These are phyloP conservation scores for Leptocoma aspasia DNA, from an alignment of 2,113 vertebrate species.

Conservation along the genomic window DNA sequence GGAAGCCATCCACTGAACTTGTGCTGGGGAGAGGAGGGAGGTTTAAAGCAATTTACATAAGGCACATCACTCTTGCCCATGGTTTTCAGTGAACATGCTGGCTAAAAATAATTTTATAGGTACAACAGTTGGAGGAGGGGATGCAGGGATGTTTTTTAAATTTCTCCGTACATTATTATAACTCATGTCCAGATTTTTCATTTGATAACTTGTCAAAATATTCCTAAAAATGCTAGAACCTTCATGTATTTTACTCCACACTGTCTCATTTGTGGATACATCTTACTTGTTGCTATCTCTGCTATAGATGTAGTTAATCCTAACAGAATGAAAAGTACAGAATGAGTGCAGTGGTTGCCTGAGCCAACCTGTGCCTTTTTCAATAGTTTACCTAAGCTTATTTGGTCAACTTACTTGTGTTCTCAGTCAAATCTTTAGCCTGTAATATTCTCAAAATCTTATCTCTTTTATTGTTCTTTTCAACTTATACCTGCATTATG, in stretches of 20 bases:
- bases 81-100: neutral
- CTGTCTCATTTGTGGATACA: neutral
- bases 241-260: neutral
- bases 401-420: neutral
- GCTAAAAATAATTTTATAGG: neutral
- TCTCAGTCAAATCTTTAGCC: neutral
- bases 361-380: neutral
- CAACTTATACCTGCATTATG: neutral
- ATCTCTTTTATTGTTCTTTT: neutral
- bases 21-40: neutral
- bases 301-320: neutral
- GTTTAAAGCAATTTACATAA: neutral
- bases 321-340: neutral
- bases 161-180: neutral
- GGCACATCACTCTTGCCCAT: neutral
- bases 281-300: neutral
- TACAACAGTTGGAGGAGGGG: neutral
- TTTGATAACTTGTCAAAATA: neutral
- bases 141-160: neutral
- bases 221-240: neutral
- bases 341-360: neutral
- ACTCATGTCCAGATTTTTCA: neutral
- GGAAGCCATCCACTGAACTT: neutral
- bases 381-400: neutral
- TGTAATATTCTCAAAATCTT: neutral